Evolutionary conservation across 2,888 invertebrate species (phyloP), one percentile per base, ranked within the genome.

Genomic region (Adineta ricciae): DNA sequence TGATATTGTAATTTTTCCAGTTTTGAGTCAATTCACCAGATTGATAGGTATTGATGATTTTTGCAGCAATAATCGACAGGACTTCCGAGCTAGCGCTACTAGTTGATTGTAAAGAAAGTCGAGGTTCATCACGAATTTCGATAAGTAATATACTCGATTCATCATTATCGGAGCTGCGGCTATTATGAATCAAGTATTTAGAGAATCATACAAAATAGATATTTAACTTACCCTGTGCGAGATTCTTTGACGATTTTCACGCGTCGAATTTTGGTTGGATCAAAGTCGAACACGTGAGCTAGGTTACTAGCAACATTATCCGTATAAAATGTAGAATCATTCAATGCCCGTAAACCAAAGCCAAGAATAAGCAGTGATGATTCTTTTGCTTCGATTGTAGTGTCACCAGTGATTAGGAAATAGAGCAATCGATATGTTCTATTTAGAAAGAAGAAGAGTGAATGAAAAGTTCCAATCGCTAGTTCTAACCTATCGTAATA

Each of bases 221-320:
- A 1, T 27, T 21, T 9, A 8, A 2, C 11, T 24, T 64, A 64
- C 19, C 27, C 19, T 46, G 56, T 64, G 41, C 46, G 83, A 27
- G n/a, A 73, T 83, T 21, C 50, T 38, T 83, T 83, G 5, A 85
- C 54, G 8, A 85, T 85, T 21, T 83, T 85, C 11, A 84, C 85
- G 32, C 56, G 50, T 73, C 85, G 72, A 32, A 85, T 85, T 32
- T 38, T 83, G 16, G 36, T n/a, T 14, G 85, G 16, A 52, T 50
- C 52, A 21, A 85, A 38, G 21, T 78, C 52, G 0, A 85, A 41
- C 7, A 85, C 38, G 56, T 32, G 36, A 82, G 85, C 85, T 83
- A 85, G 38, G 73, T 85, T 85, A 32, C 36, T 27, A 24, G 73
- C 83, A 8, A 84, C 27, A n/a, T 54, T 85, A 0, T 7, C 16